Evolutionary conservation across 2,888 invertebrate genomes (phyloP).

Genomic region (Dioctria rufipes): DNA sequence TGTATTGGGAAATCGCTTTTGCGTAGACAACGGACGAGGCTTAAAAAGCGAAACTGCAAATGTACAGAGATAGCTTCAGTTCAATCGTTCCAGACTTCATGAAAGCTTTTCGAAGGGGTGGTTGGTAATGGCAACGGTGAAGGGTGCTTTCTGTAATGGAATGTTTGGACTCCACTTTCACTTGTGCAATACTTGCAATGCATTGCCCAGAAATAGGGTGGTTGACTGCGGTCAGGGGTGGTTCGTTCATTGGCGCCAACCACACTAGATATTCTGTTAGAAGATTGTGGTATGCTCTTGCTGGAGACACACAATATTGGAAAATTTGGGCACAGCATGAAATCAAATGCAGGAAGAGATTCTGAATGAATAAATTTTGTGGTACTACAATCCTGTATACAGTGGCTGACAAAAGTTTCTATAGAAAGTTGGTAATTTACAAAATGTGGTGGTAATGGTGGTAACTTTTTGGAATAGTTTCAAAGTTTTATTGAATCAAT

Average conservation of each 20-base stretch:
- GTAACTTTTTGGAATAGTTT: too few relatives aligned
- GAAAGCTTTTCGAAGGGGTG: background rate
- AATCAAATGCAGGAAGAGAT: conserved; percentile 38
- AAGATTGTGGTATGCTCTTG: background rate
- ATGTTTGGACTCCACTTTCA: conserved; percentile 39
- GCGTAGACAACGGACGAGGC: conserved; percentile 10
- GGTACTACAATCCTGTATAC: conserved; percentile 11
- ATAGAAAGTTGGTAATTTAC: background rate
- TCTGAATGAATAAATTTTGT: conserved; percentile 42
- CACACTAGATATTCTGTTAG: too few relatives aligned
- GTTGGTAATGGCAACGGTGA: background rate
- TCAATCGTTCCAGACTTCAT: background rate
- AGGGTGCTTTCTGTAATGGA: background rate
- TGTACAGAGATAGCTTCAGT: background rate
- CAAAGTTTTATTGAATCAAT: too few relatives aligned
- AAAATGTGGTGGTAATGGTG: too few relatives aligned
- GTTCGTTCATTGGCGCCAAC: background rate
- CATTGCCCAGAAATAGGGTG: background rate
- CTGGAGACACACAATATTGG: background rate
- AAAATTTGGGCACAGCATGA: background rate
- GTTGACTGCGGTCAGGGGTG: background rate
- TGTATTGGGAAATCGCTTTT: conserved; percentile 24
- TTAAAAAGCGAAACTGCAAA: conserved; percentile 35
- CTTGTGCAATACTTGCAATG: conserved; percentile 29
- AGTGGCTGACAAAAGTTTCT: conserved; percentile 9